Percentiles rank a stretch among this genome's conserved stretches.
These are phyloP conservation scores for Euplagia quadripunctaria DNA, from an alignment of 2,888 invertebrate genomes.

Conservation along the genomic window DNA sequence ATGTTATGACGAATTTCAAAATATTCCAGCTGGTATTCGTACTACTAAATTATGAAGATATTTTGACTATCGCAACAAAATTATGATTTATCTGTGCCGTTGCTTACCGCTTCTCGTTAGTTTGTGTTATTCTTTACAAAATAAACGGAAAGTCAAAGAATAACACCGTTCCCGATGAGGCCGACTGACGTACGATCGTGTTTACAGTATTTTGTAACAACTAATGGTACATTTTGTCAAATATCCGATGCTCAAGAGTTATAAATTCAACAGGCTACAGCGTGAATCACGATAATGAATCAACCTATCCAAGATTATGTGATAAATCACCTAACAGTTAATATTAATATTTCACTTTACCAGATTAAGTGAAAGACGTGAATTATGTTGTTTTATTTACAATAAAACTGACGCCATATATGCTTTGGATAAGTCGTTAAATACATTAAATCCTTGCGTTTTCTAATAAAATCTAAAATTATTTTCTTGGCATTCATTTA, in stretches of 20 bases:
- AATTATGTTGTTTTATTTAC: constrained; percentile 57
- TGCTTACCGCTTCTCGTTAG: constrained; percentile 47
- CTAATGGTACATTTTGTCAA: constrained; percentile 79
- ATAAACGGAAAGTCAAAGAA: constrained; percentile 53
- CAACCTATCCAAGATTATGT: constrained; percentile 73
- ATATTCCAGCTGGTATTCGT: constrained; percentile 45
- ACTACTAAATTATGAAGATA: constrained; percentile 51
- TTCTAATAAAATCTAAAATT: not conserved
- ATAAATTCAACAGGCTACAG: constrained; percentile 48
- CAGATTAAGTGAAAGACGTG: constrained; percentile 72
- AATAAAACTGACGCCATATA: constrained; percentile 25
- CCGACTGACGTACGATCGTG: constrained; percentile 65
- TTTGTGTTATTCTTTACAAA: constrained; percentile 52
- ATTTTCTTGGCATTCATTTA: no score
- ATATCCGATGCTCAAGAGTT: constrained; percentile 59
- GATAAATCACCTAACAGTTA: constrained; percentile 75
- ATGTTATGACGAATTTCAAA: constrained; percentile 35
- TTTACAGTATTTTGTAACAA: constrained; percentile 75
- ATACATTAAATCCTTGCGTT: not conserved
- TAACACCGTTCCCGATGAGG: constrained; percentile 37
- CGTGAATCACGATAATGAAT: constrained; percentile 78
- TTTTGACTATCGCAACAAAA: constrained; percentile 53
- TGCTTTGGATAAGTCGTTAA: constrained; percentile 16
- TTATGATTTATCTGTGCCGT: constrained; percentile 46
- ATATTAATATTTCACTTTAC: constrained; percentile 76